Evolutionary conservation across 2,797 vertebrate genomes (phyloP), one percentile per base, ranked within the genome.

Genomic region (Sciurus vulgaris): DNA sequence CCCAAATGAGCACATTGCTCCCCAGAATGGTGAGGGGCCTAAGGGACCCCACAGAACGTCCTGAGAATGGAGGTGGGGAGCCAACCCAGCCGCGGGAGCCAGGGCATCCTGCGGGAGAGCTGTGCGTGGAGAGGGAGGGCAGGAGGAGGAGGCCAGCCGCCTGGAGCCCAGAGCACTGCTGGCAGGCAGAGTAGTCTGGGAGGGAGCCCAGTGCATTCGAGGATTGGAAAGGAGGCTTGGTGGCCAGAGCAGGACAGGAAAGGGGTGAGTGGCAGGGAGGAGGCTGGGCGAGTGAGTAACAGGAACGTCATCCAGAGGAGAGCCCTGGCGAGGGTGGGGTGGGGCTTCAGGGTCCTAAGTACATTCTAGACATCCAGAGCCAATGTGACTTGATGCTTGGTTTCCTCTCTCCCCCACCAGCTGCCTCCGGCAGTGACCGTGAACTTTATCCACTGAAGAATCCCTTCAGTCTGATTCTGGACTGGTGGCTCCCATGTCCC

Each of bases 171-270:
- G 79, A 38, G 63, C 1, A 0, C 2, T 56, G 83, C 84, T 81
- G 96, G 89, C 44, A 56, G 76, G 38, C 17, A 4, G 26, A 72
- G 89, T 35, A 4, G 67, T 73, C 89, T 88, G 89, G 94, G 77
- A 77, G 35, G 69, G 61, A 85, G 88, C 69, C 96, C 87, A 77
- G 92, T 3, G 84, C 87, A 47, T 22, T 94, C 33, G 70, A 94
- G 93, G 94, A 94, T 47, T 7, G 30, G 18, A 13, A 30, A 30
- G 15, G 51, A 7, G 20, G 47, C 56, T 41, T 28, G 3, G 47
- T 13, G 69, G 69, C 77, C 17, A 15, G 28, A 79, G 38, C 33
- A 0, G 49, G 69, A 5, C 44, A 15, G 67, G 35, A 13, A n/a
- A 63, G 67, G 67, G 20, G 14, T 1, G 5, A 26, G 49, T 2